Evolutionary conservation across 1,140 invertebrate genomes (phyloP), one percentile per base, ranked within the genome.

Genomic region (Sycobia sp.): DNA sequence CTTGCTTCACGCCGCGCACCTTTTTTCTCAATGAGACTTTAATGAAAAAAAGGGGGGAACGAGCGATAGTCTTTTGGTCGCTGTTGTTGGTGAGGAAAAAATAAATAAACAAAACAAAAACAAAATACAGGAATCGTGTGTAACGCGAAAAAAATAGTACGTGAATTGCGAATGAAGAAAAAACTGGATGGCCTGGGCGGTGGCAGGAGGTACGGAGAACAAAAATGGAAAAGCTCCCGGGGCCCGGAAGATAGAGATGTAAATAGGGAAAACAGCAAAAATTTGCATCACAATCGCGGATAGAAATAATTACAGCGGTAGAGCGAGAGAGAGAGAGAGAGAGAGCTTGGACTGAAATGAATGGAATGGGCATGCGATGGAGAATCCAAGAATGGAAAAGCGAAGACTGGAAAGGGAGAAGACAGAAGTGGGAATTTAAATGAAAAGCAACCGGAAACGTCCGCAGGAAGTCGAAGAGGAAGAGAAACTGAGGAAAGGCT

Each of bases 271-370:
- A 74, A 77, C 74, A 76, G 73, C 68, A 73, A 77, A 78, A 79
- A 79, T 80, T 80, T 79, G 76, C 77, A 79, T 79, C 61, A 78
- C 77, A 80, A 79, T 79, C 75, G 76, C 64, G 72, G 73, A 75
- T 73, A 74, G 74, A 80, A 78, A 78, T 78, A 80, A 79, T 79
- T 78, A 78, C 74, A 73, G 69, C 70, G 76, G 73, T 73, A 73
- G 70, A 73, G 71, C 70, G 71, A 67, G 65, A 57, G 65, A 65
- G 66, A 67, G 62, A 67, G 50, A 62, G 36, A 44, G 50, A 47
- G 41, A n/a, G n/a, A n/a, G n/a, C 38, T n/a, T 34, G 43, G 54
- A 41, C 16, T 46, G 36, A 38, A 39, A 46, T 44, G 44, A 34
- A 67, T 43, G 47, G 60, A 44, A 47, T 27, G 59, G 32, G 38